These are phyloP conservation scores for Diarsia dahlii DNA, from an alignment of 2,888 invertebrate genomes.

Conservation along the genomic window DNA sequence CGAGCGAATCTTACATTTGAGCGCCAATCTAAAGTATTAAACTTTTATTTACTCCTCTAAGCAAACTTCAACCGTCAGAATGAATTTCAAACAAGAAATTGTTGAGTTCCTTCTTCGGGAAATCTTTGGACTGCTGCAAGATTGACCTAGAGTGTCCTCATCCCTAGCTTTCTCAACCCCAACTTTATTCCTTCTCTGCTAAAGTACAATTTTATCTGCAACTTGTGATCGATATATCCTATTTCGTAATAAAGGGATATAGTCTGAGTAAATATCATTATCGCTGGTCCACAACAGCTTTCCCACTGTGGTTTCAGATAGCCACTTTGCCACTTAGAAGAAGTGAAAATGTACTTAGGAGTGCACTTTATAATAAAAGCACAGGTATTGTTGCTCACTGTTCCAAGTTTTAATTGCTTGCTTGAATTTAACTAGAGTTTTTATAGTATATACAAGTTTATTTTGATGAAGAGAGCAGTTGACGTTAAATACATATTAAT, in stretches of 20 bases:
- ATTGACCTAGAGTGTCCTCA: constrained; percentile 71
- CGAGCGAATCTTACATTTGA: constrained; percentile 64
- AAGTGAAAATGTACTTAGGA: constrained; percentile 53
- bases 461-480: neutral
- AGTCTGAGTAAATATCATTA: constrained; percentile 86
- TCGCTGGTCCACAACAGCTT: constrained; percentile 82
- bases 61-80: constrained; percentile 80
- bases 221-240: constrained; percentile 52
- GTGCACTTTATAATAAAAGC: constrained; percentile 49
- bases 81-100: constrained; percentile 86
- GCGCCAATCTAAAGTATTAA: constrained; percentile 77
- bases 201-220: constrained; percentile 49
- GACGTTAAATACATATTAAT: neutral
- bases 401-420: constrained; percentile 12
- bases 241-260: constrained; percentile 63
- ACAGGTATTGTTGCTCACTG: constrained; percentile 36
- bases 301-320: constrained; percentile 78
- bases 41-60: constrained; percentile 78
- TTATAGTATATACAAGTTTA: neutral
- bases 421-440: neutral
- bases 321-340: constrained; percentile 77
- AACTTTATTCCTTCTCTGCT: neutral
- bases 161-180: constrained; percentile 21
- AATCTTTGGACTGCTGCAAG: constrained; percentile 78
- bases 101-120: constrained; percentile 80